Evolutionary conservation across 2,113 vertebrate species (phyloP), one percentile per base, ranked within the genome.

Genomic region (Plecturocebus donacophilus): DNA sequence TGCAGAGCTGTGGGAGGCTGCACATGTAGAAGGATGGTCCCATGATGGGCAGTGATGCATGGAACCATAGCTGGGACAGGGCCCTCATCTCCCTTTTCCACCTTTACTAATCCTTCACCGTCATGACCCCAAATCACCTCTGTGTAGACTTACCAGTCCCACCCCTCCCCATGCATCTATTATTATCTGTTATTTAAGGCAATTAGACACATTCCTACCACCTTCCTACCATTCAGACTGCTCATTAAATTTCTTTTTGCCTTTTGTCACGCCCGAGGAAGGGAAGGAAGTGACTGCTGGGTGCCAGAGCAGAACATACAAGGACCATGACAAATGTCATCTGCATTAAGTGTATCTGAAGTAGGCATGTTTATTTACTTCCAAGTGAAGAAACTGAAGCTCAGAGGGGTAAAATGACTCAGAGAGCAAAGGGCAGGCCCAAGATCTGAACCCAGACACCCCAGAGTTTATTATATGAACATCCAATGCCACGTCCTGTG

Each of bases 21-120:
- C 45, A 12, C 0, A 0, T 14, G 42, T 17, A 17, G 49, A 66
- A 64, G 2, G 1, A 12, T 2, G 16, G 30, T 8, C 70, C 68
- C 8, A 0, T 7, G 13, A 42, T 25, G 42, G 25, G 45, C 88
- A 27, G 4, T 10, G 35, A 25, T 11, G 25, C 80, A 2, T 3
- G 1, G 73, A 13, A 38, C 66, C 0, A 5, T 17, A 5, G 45
- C 47, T 23, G 1, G 2, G 49, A 9, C 32, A 7, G 16, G 52
- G 56, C 30, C 49, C 64, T 87, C 1, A 3, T 35, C 66, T 61
- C 23, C 81, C 52, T 47, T 49, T 68, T 87, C 68, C 11, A 0
- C 19, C 61, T 52, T 56, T 76, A 35, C 35, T 38, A 27, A 66
- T 49, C 32, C 70, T 49, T 92, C 45, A 49, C 73, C n/a, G 1